These are phyloP conservation scores for Hetaerina americana DNA, from an alignment of 1,140 invertebrate genomes.

Conservation along the genomic window DNA sequence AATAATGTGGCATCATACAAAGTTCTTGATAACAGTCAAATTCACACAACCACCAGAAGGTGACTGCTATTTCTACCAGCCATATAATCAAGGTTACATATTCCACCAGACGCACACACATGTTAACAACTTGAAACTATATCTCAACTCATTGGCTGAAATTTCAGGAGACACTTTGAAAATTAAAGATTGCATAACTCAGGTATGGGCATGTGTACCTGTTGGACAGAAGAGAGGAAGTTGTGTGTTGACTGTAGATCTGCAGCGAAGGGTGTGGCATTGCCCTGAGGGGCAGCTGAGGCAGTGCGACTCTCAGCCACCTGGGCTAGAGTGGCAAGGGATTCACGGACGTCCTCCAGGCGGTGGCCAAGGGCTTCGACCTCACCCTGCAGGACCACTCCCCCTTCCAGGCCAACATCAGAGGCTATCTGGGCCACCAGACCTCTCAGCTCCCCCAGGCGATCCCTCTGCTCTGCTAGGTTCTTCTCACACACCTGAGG, in stretches of 20 bases:
- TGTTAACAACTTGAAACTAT: too few species aligned
- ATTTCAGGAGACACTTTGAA: too few species aligned
- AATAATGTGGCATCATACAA: too few species aligned
- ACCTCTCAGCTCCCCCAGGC: constrained; percentile 32
- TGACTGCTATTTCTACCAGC: too few species aligned
- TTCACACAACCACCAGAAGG: too few species aligned
- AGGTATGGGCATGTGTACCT: too few species aligned
- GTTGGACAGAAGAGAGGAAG: constrained; percentile 46
- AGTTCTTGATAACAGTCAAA: too few species aligned
- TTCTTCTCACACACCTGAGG: constrained; percentile 57
- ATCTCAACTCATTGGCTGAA: too few species aligned
- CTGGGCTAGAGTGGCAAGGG: constrained; percentile 55
- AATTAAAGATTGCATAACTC: too few species aligned
- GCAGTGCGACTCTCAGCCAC: constrained; percentile 50
- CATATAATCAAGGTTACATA: too few species aligned
- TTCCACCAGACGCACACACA: too few species aligned
- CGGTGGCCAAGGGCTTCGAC: constrained; percentile 59
- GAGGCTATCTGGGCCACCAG: constrained; percentile 61
- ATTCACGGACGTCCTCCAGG: constrained; percentile 59
- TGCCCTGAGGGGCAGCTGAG: constrained; percentile 36
- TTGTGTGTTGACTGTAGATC: constrained; percentile 42
- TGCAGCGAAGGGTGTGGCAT: constrained; percentile 10
- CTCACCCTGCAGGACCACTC: constrained; percentile 51
- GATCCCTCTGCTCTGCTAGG: constrained; percentile 50
- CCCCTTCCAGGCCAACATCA: constrained; percentile 55